Evolutionary conservation across 2,888 invertebrate genomes (phyloP), one percentile per base, ranked within the genome.

Genomic region (Sarcophaga rosellei): DNA sequence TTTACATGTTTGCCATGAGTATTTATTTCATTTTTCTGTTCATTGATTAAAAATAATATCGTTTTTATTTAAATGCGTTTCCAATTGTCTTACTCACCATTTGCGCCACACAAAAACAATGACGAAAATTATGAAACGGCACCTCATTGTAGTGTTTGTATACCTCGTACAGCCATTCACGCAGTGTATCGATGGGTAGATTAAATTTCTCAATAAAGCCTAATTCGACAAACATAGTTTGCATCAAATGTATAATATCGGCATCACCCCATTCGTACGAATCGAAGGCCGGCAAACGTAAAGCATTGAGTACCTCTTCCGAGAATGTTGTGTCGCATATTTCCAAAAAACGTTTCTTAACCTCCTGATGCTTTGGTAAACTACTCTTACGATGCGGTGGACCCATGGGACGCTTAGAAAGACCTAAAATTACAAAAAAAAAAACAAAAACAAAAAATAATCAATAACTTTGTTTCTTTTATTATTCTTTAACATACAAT

Each of bases 61-160:
- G 1, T 35, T 35, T 35, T 35, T 35, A 35, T 35, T 35, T 17
- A 45, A 15, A 21, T 15, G 44, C 2, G 35, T 35, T 35, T 8
- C 10, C 4, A 2, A 35, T 74, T 74, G 20, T 12, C 68, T 62
- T 20, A 94, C 94, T 94, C 93, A 96, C 97, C 97, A 97, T 97
- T 94, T 97, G 97, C 85, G 97, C 95, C 88, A 97, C 97, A 94
- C 97, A 97, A 93, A 97, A 97, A 93, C 96, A 97, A 92, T 97
- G 97, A 89, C 97, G 95, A 93, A 97, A 97, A 94, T 97, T 97
- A 93, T 97, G 97, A 94, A 97, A 97, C 86, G 97, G 97, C 91
- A 97, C 97, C 93, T 96, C 96, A 93, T 97, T 96, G 94, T 97
- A 97, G 92, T 96, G 96, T 92, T 96, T 96, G 93, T 96, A 96